phyloP scores from a whole-genome alignment of 2,113 vertebrate species.

The Gulo gulo region DNA sequence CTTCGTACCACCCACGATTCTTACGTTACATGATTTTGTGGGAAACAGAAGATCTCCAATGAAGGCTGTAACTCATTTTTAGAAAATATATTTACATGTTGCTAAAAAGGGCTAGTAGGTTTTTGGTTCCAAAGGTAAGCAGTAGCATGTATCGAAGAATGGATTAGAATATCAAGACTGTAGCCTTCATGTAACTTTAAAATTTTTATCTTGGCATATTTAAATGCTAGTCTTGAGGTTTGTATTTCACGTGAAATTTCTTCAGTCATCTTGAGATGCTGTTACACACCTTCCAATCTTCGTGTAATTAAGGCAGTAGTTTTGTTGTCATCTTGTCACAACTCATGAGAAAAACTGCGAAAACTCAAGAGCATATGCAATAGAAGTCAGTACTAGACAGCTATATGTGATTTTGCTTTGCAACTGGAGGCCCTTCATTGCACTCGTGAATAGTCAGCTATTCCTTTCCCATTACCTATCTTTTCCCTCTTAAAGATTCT shows the following conservation, averaged over 20 bases:
- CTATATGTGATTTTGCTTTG: slow-evolving; percentile 48
- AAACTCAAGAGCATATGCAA: slow-evolving; percentile 51
- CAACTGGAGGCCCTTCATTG: neutral
- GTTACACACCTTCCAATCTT: slow-evolving; percentile 75
- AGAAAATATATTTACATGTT: neutral
- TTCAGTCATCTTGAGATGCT: slow-evolving; percentile 64
- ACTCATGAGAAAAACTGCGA: slow-evolving; percentile 67
- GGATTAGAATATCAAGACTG: neutral
- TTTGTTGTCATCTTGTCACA: slow-evolving; percentile 78
- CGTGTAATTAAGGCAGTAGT: slow-evolving; percentile 74
- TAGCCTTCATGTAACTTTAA: slow-evolving; percentile 31
- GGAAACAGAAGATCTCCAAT: neutral
- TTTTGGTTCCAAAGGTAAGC: slow-evolving; percentile 20
- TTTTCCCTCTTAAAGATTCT: neutral
- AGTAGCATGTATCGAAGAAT: neutral
- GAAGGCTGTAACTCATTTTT: neutral
- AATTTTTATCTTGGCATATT: slow-evolving; percentile 48
- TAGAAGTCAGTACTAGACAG: slow-evolving; percentile 53
- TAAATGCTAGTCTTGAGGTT: slow-evolving; percentile 45
- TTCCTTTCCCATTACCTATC: neutral
- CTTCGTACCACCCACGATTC: neutral
- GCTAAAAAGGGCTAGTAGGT: neutral
- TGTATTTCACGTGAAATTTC: slow-evolving; percentile 51
- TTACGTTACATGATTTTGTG: neutral
- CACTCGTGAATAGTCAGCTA: slow-evolving; percentile 13